Evolutionary conservation across 2,797 vertebrate species (phyloP), one percentile per base, ranked within the genome.

Genomic region (Lutjanus argentimaculatus): DNA sequence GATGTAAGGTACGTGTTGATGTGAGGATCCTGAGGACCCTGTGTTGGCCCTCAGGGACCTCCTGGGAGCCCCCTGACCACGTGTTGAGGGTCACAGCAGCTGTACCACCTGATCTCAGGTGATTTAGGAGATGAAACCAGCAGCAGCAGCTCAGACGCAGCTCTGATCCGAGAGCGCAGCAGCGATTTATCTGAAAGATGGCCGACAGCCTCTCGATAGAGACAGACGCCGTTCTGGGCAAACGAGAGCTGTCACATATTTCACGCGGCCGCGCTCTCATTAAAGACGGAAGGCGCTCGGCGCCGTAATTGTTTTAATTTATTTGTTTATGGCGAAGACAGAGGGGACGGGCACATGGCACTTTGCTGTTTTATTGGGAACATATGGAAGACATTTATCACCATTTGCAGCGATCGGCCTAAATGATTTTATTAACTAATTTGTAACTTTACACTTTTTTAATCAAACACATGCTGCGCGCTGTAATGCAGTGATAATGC

Each of bases 241-340:
- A 88, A 91, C 72, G 81, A 90, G 88, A 91, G 64, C 84, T 88
- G 90, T 92, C 93, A 82, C 93, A 94, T 93, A 89, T 91, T 94
- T 94, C 91, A 92, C 87, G 0, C 61, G 71, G 75, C 85, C 82
- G 88, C 89, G 69, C 77, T 36, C 83, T 79, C 93, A 85, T 92
- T 92, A 94, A 92, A 93, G 93, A 93, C 93, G 79, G 36, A 89
- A 83, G 89, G 82, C 78, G 93, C 81, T 86, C 43, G 7, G 85
- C 19, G 85, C 86, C 36, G 92, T 96, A 96, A 96, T 96, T 96
- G 95, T 96, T 95, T 95, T 95, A 94, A 95, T 96, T 95, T 95
- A 95, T 95, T 94, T 93, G 93, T 95, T 95, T 94, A 91, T 89
- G 93, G 94, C 91, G 76, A 57, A 91, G 95, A 92, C 87, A 90